Evolutionary conservation across 2,888 invertebrate genomes (phyloP).

Genomic region (Bruchidius siliquastri): DNA sequence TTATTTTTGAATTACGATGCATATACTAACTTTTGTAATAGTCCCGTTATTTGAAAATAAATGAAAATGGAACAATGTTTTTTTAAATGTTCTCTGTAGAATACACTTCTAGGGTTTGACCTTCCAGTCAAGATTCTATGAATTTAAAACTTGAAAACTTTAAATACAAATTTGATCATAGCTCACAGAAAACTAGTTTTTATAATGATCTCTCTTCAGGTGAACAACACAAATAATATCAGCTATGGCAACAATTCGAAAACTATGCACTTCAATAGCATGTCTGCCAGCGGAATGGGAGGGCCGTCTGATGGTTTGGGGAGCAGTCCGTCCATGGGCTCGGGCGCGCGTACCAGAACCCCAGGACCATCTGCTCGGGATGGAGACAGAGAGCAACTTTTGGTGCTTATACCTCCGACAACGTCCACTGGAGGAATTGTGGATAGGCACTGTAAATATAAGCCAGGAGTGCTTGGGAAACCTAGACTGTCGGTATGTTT

Average conservation of each 20-base stretch:
- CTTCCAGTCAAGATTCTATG: no score
- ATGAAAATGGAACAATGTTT: no score
- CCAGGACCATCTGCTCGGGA: constrained; percentile 14
- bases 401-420: constrained; percentile 56
- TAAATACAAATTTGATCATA: no score
- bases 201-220: constrained; percentile 27
- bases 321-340: constrained; percentile 11
- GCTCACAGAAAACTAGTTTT: no score
- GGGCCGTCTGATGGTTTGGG: constrained; percentile 10
- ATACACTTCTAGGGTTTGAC: no score
- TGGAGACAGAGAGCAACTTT: constrained; percentile 45
- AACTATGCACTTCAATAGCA: constrained; percentile 56
- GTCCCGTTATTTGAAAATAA: no score
- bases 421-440: constrained; percentile 20
- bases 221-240: constrained; percentile 71
- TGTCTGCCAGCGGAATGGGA: neutral
- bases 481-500: constrained; percentile 59
- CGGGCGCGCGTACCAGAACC: constrained; percentile 2
- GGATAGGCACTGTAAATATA: constrained; percentile 20
- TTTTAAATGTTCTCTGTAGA: no score
- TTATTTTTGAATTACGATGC: no score
- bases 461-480: constrained; percentile 41
- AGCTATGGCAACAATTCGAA: constrained; percentile 62
- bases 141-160: no score
- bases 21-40: no score